Conservation (phyloP, 2,113 vertebrate species). For the Sapajus apella region DNA sequence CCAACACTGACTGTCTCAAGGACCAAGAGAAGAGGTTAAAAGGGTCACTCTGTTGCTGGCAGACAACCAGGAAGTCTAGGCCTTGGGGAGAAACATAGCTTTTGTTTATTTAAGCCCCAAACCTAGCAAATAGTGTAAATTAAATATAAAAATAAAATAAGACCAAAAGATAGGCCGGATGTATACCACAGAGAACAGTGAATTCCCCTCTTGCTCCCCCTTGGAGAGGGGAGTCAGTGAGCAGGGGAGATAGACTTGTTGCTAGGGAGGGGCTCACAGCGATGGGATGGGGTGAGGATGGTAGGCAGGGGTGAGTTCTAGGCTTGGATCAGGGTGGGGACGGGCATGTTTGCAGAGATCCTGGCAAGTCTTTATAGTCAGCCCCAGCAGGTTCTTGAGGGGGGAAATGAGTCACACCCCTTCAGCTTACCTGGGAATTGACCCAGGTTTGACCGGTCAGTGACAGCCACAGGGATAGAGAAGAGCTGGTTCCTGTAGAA, state of each 20-base stretch:
- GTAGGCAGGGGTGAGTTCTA: background rate
- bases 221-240: background rate
- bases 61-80: slow-evolving; percentile 60
- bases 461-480: background rate
- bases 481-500: slow-evolving; percentile 1
- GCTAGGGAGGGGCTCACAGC: background rate
- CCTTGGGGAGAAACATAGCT: slow-evolving; percentile 37
- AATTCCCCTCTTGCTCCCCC: slow-evolving; percentile 8
- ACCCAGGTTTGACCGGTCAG: background rate
- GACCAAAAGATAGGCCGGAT: slow-evolving; percentile 23
- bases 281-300: background rate
- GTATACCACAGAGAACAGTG: slow-evolving; percentile 1
- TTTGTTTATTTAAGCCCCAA: slow-evolving; percentile 74
- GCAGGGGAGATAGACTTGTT: background rate
- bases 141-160: slow-evolving; percentile 54
- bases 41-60: slow-evolving; percentile 44
- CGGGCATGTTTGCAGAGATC: slow-evolving; percentile 11
- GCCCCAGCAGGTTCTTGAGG: slow-evolving; percentile 26
- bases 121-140: slow-evolving; percentile 64
- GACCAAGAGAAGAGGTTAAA: slow-evolving; percentile 51
- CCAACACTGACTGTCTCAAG: slow-evolving; percentile 10
- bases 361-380: slow-evolving; percentile 35
- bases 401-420: slow-evolving; percentile 32
- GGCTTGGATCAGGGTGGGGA: slow-evolving; percentile 4
- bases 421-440: background rate